phyloP scores from a whole-genome alignment of 2,113 vertebrate genomes.

The Polypterus bichir region DNA sequence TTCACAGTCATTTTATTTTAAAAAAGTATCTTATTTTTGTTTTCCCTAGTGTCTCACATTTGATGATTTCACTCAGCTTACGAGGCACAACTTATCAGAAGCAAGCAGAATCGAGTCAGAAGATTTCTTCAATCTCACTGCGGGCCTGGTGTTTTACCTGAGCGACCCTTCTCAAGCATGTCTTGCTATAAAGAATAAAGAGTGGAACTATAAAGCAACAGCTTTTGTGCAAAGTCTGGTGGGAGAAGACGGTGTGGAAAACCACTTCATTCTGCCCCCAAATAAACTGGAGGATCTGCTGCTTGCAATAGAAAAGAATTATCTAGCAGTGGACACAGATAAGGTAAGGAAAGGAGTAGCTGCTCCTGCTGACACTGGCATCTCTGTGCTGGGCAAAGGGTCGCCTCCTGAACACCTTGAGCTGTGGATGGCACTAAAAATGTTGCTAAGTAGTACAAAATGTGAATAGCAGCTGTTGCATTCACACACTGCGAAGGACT shows the following conservation, averaged over 20 bases:
- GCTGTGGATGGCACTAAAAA: too few species aligned
- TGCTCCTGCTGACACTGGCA: background rate
- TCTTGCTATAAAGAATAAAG: constrained; percentile 12
- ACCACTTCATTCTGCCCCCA: background rate
- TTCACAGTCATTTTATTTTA: too few species aligned
- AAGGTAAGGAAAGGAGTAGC: constrained; percentile 25
- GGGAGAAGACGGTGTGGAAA: constrained; percentile 11
- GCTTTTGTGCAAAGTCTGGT: constrained; percentile 30
- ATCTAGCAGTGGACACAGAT: constrained; percentile 20
- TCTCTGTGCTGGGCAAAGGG: too few species aligned
- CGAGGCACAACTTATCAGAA: constrained; percentile 17
- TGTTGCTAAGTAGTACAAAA: too few species aligned
- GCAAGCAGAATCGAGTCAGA: constrained; percentile 18
- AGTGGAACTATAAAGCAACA: constrained; percentile 31
- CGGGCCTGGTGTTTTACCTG: constrained; percentile 38
- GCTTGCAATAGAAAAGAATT: constrained; percentile 27
- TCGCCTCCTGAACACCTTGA: too few species aligned
- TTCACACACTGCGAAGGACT: too few species aligned
- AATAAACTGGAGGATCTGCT: constrained; percentile 28
- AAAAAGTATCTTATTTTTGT: background rate
- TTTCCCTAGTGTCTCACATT: constrained; percentile 8
- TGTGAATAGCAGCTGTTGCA: too few species aligned
- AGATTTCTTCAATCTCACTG: constrained; percentile 33
- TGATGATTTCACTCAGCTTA: constrained; percentile 34
- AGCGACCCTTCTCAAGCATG: constrained; percentile 32